phyloP scores from a whole-genome alignment of 1,140 invertebrate species.

The Nomia melanderi region DNA sequence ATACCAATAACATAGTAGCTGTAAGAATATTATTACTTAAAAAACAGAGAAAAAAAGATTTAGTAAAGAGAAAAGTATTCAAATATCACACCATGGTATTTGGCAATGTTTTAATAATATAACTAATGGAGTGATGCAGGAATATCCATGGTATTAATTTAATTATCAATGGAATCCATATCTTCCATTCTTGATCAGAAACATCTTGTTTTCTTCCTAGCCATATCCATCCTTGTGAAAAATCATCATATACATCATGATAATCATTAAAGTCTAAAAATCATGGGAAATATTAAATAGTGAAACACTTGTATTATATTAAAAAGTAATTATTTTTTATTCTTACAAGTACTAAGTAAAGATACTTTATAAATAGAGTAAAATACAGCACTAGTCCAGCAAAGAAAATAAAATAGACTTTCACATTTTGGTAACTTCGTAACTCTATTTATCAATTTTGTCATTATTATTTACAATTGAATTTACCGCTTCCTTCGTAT shows the following conservation, averaged over 20 bases:
- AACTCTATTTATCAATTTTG: constrained; percentile 30
- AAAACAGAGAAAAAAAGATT: constrained; percentile 4
- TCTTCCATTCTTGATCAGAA: constrained; percentile 82
- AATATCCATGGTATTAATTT: constrained; percentile 76
- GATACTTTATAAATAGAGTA: constrained; percentile 75
- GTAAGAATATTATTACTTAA: constrained; percentile 50
- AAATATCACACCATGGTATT: constrained; percentile 47
- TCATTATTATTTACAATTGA: constrained; percentile 43
- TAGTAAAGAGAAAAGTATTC: constrained; percentile 24
- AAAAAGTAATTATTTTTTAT: constrained; percentile 23
- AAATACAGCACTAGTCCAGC: constrained; percentile 71
- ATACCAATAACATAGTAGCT: constrained; percentile 74
- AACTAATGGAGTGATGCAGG: constrained; percentile 74
- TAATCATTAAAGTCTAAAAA: constrained; percentile 73
- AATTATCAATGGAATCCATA: constrained; percentile 76
- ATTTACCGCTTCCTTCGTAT: constrained; percentile 56
- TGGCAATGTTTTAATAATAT: constrained; percentile 67
- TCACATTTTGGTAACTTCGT: constrained; percentile 59
- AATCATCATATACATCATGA: constrained; percentile 71
- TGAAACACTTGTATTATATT: not conserved
- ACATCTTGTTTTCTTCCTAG: constrained; percentile 78
- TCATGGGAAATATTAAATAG: constrained; percentile 17
- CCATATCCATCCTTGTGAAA: constrained; percentile 77
- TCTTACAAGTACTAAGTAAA: constrained; percentile 70
- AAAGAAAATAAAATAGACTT: constrained; percentile 63